A percentile compares a stretch with the other conserved stretches of the same genome.
Evolutionary conservation across 1,140 invertebrate species (phyloP).

Genomic region (Alviniconcha marisindica): DNA sequence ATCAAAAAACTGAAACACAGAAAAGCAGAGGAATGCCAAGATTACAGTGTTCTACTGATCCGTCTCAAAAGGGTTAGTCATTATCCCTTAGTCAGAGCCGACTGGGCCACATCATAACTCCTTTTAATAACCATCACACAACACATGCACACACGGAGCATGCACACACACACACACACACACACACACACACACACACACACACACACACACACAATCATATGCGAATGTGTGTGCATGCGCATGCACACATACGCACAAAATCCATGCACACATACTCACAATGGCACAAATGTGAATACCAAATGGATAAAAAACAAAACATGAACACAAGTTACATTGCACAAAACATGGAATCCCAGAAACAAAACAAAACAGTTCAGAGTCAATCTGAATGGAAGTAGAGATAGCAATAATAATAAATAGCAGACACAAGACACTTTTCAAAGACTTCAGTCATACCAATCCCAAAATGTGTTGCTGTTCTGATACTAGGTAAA

Average conservation of each 20-base stretch:
- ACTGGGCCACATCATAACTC: conserved; percentile 14
- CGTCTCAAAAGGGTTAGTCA: conserved; percentile 14
- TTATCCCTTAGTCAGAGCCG: not conserved
- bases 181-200: conserved; percentile 8
- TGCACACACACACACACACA: not conserved
- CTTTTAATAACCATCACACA: not conserved
- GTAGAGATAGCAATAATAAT: no score
- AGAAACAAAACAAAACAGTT: no score
- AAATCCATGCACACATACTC: not conserved
- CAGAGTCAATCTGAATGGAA: no score
- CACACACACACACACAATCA: not conserved
- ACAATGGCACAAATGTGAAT: no score
- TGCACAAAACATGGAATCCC: no score
- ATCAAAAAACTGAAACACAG: not conserved
- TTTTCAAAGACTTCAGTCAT: no score
- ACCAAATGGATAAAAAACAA: no score
- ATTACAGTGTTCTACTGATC: not conserved
- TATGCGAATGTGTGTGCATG: not conserved
- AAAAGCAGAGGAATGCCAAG: not conserved
- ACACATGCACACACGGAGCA: not conserved
- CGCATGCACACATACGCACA: not conserved
- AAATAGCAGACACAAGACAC: no score
- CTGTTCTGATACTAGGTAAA: no score
- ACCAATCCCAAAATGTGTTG: no score
- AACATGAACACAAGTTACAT: no score